Conservation (phyloP, 2,113 vertebrate species). For the Tenebrosternarchus preto region DNA sequence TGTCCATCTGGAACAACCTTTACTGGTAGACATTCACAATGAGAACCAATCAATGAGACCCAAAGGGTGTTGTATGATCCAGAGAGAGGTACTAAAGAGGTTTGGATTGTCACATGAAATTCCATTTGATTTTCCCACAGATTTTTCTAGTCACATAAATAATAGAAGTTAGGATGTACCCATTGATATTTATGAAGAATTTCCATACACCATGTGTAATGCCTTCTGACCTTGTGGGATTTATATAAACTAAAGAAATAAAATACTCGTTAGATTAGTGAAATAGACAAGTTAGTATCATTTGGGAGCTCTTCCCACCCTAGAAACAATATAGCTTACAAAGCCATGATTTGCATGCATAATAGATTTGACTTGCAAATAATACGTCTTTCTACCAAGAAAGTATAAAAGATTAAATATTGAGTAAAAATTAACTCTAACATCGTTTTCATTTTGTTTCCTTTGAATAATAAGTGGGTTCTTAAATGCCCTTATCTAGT, state of each 20-base stretch:
- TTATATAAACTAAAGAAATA: not conserved
- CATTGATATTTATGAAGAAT: not conserved
- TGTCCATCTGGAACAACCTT: constrained; percentile 22
- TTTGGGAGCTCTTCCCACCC: not conserved
- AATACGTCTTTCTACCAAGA: not conserved
- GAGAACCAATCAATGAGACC: constrained; percentile 67
- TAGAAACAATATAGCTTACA: not conserved
- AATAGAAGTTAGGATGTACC: not conserved
- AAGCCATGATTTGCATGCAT: constrained; percentile 49
- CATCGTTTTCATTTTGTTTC: not conserved
- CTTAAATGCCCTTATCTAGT: too few relatives aligned
- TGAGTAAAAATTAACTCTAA: not conserved
- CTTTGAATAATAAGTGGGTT: not conserved
- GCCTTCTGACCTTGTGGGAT: not conserved
- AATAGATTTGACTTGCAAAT: constrained; percentile 61
- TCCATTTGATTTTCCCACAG: constrained; percentile 43
- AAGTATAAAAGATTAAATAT: not conserved
- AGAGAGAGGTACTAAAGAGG: constrained; percentile 61
- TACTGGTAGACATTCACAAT: constrained; percentile 59
- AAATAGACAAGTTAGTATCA: not conserved
- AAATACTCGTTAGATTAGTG: too few relatives aligned
- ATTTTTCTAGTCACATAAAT: not conserved
- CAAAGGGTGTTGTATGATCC: constrained; percentile 66
- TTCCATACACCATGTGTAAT: not conserved
- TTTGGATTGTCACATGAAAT: constrained; percentile 65